A percentile compares a stretch with the other conserved stretches of the same genome.
Evolutionary conservation across 2,113 vertebrate genomes (phyloP).

Genomic region (Plestiodon gilberti): DNA sequence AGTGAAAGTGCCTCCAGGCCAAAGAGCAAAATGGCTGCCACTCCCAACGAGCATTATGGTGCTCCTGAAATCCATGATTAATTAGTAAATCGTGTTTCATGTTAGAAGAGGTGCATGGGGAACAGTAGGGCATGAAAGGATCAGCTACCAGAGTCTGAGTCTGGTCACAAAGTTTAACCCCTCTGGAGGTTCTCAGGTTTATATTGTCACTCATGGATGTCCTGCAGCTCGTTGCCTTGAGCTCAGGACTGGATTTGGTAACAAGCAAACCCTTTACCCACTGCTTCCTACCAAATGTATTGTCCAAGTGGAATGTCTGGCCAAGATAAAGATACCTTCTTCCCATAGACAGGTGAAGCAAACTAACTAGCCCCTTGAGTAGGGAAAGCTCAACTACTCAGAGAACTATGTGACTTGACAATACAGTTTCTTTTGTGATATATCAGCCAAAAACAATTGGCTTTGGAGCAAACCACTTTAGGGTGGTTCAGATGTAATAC

Average conservation of each 20-base stretch:
- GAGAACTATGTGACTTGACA: background rate
- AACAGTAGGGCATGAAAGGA: background rate
- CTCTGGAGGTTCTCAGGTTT: background rate
- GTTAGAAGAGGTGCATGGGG: background rate
- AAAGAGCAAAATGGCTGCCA: slow-evolving; percentile 60
- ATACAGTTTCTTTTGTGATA: background rate
- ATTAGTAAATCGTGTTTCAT: slow-evolving; percentile 65
- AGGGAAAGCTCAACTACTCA: background rate
- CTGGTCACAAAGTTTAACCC: background rate
- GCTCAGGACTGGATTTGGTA: background rate
- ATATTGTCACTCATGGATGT: background rate
- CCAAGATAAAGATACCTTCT: too few relatives aligned
- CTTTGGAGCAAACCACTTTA: too few relatives aligned
- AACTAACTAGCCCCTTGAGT: background rate
- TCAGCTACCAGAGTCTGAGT: background rate
- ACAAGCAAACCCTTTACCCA: background rate
- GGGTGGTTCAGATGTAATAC: background rate
- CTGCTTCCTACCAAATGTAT: background rate
- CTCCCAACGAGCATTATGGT: slow-evolving; percentile 61
- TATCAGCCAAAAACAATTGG: background rate
- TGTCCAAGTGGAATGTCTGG: background rate
- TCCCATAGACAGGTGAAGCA: background rate
- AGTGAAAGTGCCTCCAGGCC: too few relatives aligned
- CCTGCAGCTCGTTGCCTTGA: background rate
- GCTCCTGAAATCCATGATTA: slow-evolving; percentile 62